Evolutionary conservation across 2,113 vertebrate genomes (phyloP).

Genomic region (Coryphaenoides rupestris): DNA sequence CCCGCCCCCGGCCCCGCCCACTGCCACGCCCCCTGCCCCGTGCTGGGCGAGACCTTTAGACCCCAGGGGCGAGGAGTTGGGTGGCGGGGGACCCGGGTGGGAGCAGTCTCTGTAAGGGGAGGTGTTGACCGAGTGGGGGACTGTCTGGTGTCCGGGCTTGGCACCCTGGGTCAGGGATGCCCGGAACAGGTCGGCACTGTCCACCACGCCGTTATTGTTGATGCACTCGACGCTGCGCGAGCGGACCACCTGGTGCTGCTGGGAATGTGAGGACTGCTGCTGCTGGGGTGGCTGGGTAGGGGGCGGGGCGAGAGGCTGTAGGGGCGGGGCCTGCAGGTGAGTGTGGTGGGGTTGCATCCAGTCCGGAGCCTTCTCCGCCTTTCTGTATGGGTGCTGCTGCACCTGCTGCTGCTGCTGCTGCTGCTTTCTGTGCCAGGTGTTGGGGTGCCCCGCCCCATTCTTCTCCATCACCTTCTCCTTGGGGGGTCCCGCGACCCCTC

Average conservation of each 20-base stretch:
- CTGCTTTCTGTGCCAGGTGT: slow-evolving; percentile 72
- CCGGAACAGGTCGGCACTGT: slow-evolving; percentile 80
- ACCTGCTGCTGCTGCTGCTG: slow-evolving; percentile 47
- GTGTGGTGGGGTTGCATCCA: slow-evolving; percentile 78
- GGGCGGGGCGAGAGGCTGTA: slow-evolving; percentile 52
- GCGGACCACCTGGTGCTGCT: slow-evolving; percentile 72
- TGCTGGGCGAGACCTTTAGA: slow-evolving; percentile 66
- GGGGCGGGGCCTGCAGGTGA: slow-evolving; percentile 54
- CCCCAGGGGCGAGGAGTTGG: slow-evolving; percentile 68
- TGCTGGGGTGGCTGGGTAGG: slow-evolving; percentile 47
- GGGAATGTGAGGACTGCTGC: slow-evolving; percentile 53
- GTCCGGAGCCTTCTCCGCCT: slow-evolving; percentile 81
- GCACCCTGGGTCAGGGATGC: slow-evolving; percentile 72
- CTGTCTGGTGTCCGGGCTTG: slow-evolving; percentile 74
- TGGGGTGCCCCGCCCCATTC: slow-evolving; percentile 61
- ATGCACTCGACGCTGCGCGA: slow-evolving; percentile 86
- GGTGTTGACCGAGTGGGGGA: slow-evolving; percentile 78
- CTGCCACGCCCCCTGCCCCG: background rate
- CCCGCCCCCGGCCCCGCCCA: slow-evolving; percentile 40
- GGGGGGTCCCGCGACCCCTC: slow-evolving; percentile 64
- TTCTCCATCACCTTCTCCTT: slow-evolving; percentile 83
- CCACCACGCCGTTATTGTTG: slow-evolving; percentile 66
- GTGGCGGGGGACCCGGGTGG: slow-evolving; percentile 70
- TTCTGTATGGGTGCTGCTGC: slow-evolving; percentile 77
- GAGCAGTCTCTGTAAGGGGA: slow-evolving; percentile 84